These are phyloP conservation scores for Maniola jurtina DNA, from an alignment of 1,140 invertebrate species.

Conservation along the genomic window DNA sequence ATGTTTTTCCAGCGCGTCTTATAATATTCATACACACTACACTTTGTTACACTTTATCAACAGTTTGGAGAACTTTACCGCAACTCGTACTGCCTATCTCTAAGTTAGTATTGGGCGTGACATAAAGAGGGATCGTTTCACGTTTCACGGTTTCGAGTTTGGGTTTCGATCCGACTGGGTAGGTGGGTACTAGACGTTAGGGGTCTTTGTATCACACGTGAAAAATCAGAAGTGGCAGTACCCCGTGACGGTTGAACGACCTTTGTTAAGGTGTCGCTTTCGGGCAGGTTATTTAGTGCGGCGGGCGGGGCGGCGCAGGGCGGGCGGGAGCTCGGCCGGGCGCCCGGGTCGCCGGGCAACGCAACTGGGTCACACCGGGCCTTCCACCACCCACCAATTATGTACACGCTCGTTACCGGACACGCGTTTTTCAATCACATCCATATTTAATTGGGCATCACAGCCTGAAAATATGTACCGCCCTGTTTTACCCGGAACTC, in stretches of 20 bases:
- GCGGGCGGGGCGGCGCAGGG: constrained; percentile 34
- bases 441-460: constrained; percentile 78
- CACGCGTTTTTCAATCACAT: constrained; percentile 79
- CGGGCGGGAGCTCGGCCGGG: constrained; percentile 38
- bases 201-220: constrained; percentile 22
- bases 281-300: constrained; percentile 75
- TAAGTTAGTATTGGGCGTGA: too few relatives aligned
- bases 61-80: not conserved
- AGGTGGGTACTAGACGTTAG: not conserved
- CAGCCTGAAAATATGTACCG: constrained; percentile 71
- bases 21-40: not conserved
- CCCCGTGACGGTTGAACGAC: constrained; percentile 72
- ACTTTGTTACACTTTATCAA: not conserved
- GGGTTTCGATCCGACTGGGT: not conserved
- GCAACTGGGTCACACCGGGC: constrained; percentile 75
- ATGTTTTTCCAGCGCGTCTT: constrained; percentile 33
- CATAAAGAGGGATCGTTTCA: too few relatives aligned
- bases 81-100: not conserved
- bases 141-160: too few relatives aligned
- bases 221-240: constrained; percentile 45
- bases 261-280: constrained; percentile 76
- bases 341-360: constrained; percentile 69
- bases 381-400: constrained; percentile 71
- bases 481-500: constrained; percentile 63
- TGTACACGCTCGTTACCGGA: constrained; percentile 78